Conservation (phyloP, 2,113 vertebrate species). For the Morone chrysops region DNA sequence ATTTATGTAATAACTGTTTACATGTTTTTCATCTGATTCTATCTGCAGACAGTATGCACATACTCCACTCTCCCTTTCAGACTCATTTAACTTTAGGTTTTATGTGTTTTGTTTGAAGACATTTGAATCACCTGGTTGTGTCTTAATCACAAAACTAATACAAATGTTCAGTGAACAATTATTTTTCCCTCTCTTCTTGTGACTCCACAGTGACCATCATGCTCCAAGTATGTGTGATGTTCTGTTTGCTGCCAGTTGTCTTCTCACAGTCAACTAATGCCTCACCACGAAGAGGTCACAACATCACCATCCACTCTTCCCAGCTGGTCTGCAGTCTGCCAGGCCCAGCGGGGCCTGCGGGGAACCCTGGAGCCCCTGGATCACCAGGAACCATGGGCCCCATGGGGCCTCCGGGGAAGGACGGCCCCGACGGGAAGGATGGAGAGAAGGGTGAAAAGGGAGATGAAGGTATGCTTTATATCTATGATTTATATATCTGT, state of each 20-base stretch:
- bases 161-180: neutral
- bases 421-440: constrained; percentile 91
- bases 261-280: constrained; percentile 84
- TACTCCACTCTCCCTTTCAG: too few relatives aligned
- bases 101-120: neutral
- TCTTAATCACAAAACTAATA: neutral
- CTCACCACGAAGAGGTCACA: constrained; percentile 75
- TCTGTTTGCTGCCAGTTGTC: constrained; percentile 85
- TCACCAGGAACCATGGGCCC: constrained; percentile 87
- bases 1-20: neutral
- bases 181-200: constrained; percentile 2
- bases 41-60: neutral
- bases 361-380: constrained; percentile 87
- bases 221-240: constrained; percentile 85
- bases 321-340: constrained; percentile 92
- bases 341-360: constrained; percentile 88
- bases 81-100: neutral
- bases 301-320: constrained; percentile 85
- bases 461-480: constrained; percentile 83
- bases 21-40: neutral
- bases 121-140: constrained; percentile 5
- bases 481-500: neutral
- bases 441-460: constrained; percentile 89
- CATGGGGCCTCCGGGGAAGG: constrained; percentile 92
- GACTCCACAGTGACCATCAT: constrained; percentile 82